Evolutionary conservation across 2,113 vertebrate genomes (phyloP).

Genomic region (Calidris pugnax): DNA sequence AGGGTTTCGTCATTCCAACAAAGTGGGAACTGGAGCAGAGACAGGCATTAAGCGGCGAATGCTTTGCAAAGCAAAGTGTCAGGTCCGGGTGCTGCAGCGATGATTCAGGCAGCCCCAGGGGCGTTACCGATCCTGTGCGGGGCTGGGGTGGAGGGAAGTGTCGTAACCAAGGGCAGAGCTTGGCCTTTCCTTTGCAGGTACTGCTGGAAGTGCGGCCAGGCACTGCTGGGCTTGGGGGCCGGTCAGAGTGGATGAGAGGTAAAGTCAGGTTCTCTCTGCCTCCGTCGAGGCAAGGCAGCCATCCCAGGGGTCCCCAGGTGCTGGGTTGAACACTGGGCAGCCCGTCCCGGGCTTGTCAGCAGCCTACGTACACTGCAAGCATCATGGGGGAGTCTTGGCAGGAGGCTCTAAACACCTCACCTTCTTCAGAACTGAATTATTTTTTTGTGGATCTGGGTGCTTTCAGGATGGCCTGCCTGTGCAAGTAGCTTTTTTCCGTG

Average conservation of each 20-base stretch:
- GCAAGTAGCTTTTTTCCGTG: neutral
- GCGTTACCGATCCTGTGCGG: neutral
- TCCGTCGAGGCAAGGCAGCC: rapidly evolving
- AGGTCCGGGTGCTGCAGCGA: neutral
- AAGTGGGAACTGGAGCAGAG: neutral
- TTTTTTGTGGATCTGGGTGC: neutral
- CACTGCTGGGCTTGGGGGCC: neutral
- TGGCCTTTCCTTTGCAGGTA: neutral
- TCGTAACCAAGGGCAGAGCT: neutral
- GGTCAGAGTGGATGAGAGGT: neutral
- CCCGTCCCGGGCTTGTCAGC: neutral
- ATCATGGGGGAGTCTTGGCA: neutral
- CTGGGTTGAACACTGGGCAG: neutral
- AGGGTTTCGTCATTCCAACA: neutral
- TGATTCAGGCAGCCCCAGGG: neutral
- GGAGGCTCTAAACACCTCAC: neutral
- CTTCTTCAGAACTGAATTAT: neutral
- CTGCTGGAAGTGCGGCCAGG: neutral
- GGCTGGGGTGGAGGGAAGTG: neutral
- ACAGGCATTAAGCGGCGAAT: neutral
- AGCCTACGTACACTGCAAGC: neutral
- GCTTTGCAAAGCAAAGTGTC: neutral
- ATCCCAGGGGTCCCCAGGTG: neutral
- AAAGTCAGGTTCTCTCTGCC: neutral
- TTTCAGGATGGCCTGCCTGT: conserved; percentile 35